Base-by-base conservation (phyloP, 2,797 vertebrate species). In the Taeniopygia guttata region DNA sequence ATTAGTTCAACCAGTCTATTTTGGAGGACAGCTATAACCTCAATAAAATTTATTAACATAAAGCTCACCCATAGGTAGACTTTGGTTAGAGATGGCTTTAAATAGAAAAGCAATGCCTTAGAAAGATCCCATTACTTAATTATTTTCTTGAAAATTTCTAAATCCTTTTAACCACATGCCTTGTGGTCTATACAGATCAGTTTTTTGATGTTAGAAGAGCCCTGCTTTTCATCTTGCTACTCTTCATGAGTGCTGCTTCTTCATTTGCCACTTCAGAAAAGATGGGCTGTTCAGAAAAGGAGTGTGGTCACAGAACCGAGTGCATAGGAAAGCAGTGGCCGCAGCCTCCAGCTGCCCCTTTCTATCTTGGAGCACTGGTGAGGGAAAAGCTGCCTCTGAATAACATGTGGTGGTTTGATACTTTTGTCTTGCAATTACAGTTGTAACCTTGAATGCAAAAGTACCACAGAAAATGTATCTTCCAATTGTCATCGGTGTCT, bases 11-110 rank as follows among this genome's bases (percentile, higher is more conserved):
- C n/a, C 49, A 46, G 26, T 42, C 67, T 85, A 19, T 87, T 91
- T 93, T 69, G 40, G 52, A 94, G 45, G 36, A 92, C 63, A 89
- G 51, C 64, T 89, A 92, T 84, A 90, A 56, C 17, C 11, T 76
- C 66, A 56, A 4, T 38, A 85, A 82, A 63, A 62, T 70, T 48
- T 68, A 56, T 87, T 74, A 93, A 19, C 21, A 42, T 43, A 55
- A 89, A 74, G 8, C 30, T 80, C 38, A 6, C 14, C 48, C 2
- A 9, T 25, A 72, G 29, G 32, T 93, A 79, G 54, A 7, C 16
- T 72, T 18, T 62, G 27, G 23, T 89, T 81, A 75, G 43, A 73
- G 38, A 20, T 42, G 2, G 5, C n/a, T 69, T 60, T 58, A 70
- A 48, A 69, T 34, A 30, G 27, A 43, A 64, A 75, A 38, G 10